These are phyloP conservation scores for Rhagoletis zephyria DNA, from an alignment of 1,140 invertebrate genomes.

Conservation along the genomic window DNA sequence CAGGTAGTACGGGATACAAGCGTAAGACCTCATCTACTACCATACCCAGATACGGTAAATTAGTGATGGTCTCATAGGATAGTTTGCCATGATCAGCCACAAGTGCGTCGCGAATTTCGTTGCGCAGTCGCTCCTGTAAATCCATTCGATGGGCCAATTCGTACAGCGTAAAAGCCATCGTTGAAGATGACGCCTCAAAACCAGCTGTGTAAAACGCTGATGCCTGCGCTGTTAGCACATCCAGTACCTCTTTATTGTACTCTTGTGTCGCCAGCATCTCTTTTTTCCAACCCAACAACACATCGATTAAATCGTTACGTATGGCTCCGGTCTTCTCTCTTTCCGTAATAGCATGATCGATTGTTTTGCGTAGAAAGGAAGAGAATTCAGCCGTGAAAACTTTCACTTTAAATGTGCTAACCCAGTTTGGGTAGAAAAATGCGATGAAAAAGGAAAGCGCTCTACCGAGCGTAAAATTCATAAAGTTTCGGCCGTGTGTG, in stretches of 20 bases:
- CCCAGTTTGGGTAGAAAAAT: conserved; percentile 73
- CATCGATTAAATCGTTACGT: conserved; percentile 74
- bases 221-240: conserved; percentile 79
- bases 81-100: conserved; percentile 74
- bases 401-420: conserved; percentile 60
- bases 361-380: conserved; percentile 65
- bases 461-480: conserved; percentile 74
- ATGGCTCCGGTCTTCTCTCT: conserved; percentile 63
- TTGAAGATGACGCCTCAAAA: conserved; percentile 84
- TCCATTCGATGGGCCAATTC: conserved; percentile 80
- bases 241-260: conserved; percentile 66
- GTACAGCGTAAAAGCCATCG: conserved; percentile 79
- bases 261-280: conserved; percentile 58
- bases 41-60: conserved; percentile 78
- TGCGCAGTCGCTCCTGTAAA: conserved; percentile 78
- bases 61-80: conserved; percentile 78
- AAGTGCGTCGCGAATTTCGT: conserved; percentile 78
- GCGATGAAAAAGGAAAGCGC: conserved; percentile 74
- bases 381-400: conserved; percentile 62
- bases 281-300: conserved; percentile 71
- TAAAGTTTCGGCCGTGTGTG: conserved; percentile 72
- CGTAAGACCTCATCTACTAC: conserved; percentile 75
- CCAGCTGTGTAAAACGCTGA: conserved; percentile 83
- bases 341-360: conserved; percentile 70
- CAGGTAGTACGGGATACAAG: conserved; percentile 67